Percentiles rank a stretch among this genome's conserved stretches.
These are phyloP conservation scores for Rachycentron canadum DNA, from an alignment of 2,797 vertebrate genomes.

Conservation along the genomic window DNA sequence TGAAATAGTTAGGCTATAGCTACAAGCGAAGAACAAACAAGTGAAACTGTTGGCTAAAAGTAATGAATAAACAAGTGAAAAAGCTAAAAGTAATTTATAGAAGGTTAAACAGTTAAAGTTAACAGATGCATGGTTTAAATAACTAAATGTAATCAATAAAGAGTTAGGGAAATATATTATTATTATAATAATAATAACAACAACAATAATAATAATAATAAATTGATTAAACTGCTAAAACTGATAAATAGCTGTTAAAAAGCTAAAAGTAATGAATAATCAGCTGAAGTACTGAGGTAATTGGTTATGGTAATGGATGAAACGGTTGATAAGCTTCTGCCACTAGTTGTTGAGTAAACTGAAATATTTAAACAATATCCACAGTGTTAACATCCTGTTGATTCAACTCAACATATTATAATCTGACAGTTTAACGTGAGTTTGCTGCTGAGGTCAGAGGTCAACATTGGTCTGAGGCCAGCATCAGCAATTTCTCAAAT, in stretches of 20 bases:
- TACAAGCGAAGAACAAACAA: background rate
- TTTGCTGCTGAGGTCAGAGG: slow-evolving; percentile 14
- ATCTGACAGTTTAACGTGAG: too few relatives aligned
- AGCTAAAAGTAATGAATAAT: background rate
- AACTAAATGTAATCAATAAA: background rate
- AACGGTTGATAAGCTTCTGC: background rate
- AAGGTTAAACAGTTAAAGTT: background rate
- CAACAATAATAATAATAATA: too few relatives aligned
- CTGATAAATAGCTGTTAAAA: too few relatives aligned
- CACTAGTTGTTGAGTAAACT: background rate
- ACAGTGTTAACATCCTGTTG: background rate
- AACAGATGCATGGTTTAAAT: background rate
- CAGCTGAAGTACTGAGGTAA: background rate
- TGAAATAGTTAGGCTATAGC: background rate
- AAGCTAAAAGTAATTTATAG: background rate
- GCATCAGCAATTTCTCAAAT: too few relatives aligned
- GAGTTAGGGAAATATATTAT: too few relatives aligned
- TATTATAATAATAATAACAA: too few relatives aligned
- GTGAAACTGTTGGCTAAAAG: background rate
- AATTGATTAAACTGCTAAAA: too few relatives aligned
- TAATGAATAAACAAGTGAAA: too few relatives aligned
- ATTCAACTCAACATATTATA: background rate
- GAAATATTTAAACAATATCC: background rate
- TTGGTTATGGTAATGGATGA: too few relatives aligned
- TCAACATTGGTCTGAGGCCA: background rate